Percentiles rank a stretch among this genome's conserved stretches.
Conservation (phyloP, 2,113 vertebrate species). For the Acanthisitta chloris region DNA sequence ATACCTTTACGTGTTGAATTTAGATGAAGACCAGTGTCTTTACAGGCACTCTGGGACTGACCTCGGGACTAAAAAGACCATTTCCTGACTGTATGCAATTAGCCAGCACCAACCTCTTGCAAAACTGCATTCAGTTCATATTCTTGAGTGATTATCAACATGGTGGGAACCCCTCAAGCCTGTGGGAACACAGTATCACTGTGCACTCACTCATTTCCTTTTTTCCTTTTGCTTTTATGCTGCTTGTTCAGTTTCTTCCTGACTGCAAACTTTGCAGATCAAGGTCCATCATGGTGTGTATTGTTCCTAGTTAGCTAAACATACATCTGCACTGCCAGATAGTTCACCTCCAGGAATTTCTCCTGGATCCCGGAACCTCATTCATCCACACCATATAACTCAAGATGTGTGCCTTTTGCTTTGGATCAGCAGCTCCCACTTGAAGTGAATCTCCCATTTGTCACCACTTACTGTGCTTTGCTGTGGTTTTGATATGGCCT, state of each 20-base stretch:
- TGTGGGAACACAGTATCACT: background rate
- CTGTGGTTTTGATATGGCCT: background rate
- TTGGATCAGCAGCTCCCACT: background rate
- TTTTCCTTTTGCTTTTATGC: background rate
- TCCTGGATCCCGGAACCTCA: background rate
- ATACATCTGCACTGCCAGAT: background rate
- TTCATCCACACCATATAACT: background rate
- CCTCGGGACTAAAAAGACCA: background rate
- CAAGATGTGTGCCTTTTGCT: background rate
- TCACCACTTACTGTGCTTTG: background rate
- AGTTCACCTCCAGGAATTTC: background rate
- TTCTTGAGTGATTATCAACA: background rate
- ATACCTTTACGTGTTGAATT: background rate
- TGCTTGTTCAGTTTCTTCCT: background rate
- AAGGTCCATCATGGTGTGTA: background rate
- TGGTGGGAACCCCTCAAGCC: background rate
- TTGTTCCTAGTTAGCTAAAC: background rate
- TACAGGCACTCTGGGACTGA: background rate
- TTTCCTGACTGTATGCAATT: background rate
- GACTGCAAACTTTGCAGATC: background rate
- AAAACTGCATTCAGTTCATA: background rate
- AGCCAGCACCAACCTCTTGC: fast-evolving
- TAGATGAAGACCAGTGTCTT: background rate
- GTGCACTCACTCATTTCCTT: background rate
- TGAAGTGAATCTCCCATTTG: background rate